Evolutionary conservation across 2,797 vertebrate genomes (phyloP).

Genomic region (Crypturellus tataupa): DNA sequence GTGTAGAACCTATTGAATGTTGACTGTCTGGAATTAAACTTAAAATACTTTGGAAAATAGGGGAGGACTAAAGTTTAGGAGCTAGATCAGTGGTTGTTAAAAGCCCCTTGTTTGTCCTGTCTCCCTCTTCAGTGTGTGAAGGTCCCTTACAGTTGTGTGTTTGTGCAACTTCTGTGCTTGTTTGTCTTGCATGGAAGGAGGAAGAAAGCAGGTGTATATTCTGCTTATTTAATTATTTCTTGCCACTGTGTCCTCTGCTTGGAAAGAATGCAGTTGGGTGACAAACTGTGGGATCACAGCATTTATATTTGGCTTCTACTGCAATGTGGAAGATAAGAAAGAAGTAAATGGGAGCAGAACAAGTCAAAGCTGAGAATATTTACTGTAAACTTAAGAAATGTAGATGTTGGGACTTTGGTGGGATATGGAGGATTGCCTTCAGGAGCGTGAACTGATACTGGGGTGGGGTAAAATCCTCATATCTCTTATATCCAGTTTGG

Average conservation of each 20-base stretch:
- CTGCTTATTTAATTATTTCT: background rate
- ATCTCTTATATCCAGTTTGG: constrained; percentile 48
- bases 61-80: constrained; percentile 14
- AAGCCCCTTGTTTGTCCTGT: background rate
- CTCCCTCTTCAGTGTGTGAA: background rate
- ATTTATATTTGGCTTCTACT: background rate
- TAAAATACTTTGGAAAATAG: background rate
- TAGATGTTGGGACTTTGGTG: background rate
- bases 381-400: background rate
- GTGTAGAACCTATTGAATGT: background rate
- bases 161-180: background rate
- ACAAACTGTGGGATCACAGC: background rate
- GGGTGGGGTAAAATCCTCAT: background rate
- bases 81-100: background rate
- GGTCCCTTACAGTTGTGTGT: background rate
- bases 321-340: background rate
- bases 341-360: background rate
- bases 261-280: constrained; percentile 26
- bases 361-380: background rate
- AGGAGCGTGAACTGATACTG: background rate
- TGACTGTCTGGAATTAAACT: background rate
- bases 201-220: background rate
- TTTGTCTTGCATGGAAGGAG: background rate
- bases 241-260: constrained; percentile 17
- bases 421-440: background rate